phyloP scores from a whole-genome alignment of 2,888 invertebrate genomes.

The Pristionchus japonicus region DNA sequence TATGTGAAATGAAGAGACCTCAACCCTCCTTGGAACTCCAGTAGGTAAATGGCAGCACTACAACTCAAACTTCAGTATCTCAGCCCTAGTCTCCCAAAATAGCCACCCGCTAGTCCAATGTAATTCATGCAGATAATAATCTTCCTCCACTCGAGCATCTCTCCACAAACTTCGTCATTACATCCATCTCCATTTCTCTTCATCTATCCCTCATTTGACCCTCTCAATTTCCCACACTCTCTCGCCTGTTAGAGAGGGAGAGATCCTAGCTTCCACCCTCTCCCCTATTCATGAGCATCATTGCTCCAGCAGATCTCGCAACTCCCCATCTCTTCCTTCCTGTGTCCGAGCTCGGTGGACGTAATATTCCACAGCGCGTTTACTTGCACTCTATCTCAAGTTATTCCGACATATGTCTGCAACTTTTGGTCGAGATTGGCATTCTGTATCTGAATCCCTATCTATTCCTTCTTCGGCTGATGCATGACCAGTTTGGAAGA shows the following conservation, averaged over 20 bases:
- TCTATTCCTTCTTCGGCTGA: no score
- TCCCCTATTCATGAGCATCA: background rate
- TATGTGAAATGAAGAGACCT: no score
- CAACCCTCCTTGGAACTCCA: no score
- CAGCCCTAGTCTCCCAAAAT: background rate
- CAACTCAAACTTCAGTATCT: background rate
- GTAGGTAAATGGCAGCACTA: no score
- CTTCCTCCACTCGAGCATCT: background rate
- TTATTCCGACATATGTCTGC: no score
- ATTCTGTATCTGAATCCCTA: no score
- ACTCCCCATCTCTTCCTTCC: background rate
- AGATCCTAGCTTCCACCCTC: background rate
- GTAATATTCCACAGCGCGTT: no score
- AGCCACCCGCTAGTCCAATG: background rate
- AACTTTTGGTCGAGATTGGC: no score
- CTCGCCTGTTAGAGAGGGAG: background rate
- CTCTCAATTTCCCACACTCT: background rate
- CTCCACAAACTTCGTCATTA: conserved; percentile 7
- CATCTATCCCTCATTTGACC: background rate
- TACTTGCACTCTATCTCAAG: no score
- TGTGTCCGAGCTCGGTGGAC: background rate
- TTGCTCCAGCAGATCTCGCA: background rate
- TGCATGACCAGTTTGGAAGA: no score
- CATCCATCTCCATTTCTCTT: background rate
- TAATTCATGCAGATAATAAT: conserved; percentile 26